phyloP scores from a whole-genome alignment of 1,140 invertebrate genomes.

The Bactericera cockerelli region DNA sequence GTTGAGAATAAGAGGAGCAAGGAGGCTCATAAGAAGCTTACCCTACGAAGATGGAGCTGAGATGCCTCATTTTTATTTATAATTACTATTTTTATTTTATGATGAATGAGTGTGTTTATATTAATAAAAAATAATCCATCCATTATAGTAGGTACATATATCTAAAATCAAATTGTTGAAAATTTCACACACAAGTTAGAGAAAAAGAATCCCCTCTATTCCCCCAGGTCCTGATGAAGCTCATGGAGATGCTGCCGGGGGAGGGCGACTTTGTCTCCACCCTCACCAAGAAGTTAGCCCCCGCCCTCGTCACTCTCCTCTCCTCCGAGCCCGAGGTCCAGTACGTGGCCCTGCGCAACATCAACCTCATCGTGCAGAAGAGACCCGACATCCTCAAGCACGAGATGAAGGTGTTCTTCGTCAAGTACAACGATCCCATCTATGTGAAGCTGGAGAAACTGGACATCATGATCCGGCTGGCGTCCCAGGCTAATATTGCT shows the following conservation, averaged over 20 bases:
- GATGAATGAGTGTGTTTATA: too few relatives aligned
- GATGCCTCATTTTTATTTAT: too few relatives aligned
- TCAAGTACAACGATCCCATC: slow-evolving; percentile 99
- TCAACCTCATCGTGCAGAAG: slow-evolving; percentile 98
- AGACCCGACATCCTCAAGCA: slow-evolving; percentile 97
- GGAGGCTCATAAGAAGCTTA: too few relatives aligned
- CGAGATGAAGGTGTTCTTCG: slow-evolving; percentile 99
- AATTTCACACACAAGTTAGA: too few relatives aligned
- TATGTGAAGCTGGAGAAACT: slow-evolving; percentile 99
- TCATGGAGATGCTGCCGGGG: slow-evolving; percentile 90
- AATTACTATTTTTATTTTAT: too few relatives aligned
- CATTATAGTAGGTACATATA: too few relatives aligned
- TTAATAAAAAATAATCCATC: too few relatives aligned
- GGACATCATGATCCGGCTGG: slow-evolving; percentile 98
- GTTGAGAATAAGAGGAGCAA: too few relatives aligned
- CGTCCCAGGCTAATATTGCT: slow-evolving; percentile 94
- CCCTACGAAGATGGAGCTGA: too few relatives aligned
- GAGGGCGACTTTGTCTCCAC: slow-evolving; percentile 89
- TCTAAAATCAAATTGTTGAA: too few relatives aligned
- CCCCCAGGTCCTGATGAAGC: slow-evolving; percentile 82
- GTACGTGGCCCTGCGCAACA: slow-evolving; percentile 96
- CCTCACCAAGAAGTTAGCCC: slow-evolving; percentile 91
- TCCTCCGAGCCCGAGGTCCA: slow-evolving; percentile 98
- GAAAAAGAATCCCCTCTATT: too few relatives aligned
- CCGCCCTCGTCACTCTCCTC: slow-evolving; percentile 93